Conservation (phyloP, 2,888 invertebrate genomes). For the Lepidochrysops patricia region DNA sequence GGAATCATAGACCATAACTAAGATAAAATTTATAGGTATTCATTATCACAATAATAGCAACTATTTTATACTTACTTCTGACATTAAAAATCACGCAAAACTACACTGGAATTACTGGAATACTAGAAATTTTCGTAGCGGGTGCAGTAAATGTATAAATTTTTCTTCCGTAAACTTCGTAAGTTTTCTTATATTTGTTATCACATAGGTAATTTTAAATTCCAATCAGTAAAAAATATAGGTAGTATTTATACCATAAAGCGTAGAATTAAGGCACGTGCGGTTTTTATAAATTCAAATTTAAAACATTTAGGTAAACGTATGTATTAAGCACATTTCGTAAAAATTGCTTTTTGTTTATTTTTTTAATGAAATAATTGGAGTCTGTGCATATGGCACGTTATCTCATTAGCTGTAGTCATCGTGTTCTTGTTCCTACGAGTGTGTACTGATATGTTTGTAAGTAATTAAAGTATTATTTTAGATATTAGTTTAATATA, state of each 20-base stretch:
- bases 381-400: neutral
- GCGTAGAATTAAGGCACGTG: slow-evolving; percentile 11
- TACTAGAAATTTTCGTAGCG: neutral
- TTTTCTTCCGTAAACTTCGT: neutral
- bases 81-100: neutral
- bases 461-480: too few relatives aligned
- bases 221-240: neutral
- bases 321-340: neutral
- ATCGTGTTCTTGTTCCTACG: neutral
- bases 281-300: neutral
- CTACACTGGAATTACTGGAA: neutral
- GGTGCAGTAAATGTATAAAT: neutral
- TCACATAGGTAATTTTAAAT: neutral
- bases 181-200: neutral
- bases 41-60: neutral
- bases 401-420: neutral
- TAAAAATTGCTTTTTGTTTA: neutral
- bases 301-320: neutral
- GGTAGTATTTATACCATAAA: neutral
- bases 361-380: neutral
- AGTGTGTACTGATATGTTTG: too few relatives aligned
- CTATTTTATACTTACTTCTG: neutral
- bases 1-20: neutral
- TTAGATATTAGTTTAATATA: neutral
- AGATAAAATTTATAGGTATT: neutral